phyloP scores from a whole-genome alignment of 2,113 vertebrate species.

The Trinectes maculatus region DNA sequence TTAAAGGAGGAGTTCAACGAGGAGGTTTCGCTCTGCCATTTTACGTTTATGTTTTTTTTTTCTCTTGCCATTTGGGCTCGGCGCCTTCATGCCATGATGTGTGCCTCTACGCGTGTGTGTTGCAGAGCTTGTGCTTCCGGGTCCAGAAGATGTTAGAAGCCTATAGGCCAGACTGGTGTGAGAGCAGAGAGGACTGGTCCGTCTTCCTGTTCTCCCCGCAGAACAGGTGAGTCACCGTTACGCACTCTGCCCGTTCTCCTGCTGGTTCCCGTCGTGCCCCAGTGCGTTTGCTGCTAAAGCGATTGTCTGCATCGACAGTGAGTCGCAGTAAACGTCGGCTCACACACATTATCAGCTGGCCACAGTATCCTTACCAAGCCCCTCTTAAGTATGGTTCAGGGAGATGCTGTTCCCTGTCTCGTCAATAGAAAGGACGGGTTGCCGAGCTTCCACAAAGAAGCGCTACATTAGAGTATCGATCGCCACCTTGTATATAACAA shows the following conservation, averaged over 20 bases:
- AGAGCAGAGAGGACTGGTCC: constrained; percentile 87
- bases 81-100: background rate
- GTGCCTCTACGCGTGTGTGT: background rate
- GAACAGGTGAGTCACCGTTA: constrained; percentile 85
- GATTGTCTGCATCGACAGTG: background rate
- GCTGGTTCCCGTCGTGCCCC: too few relatives aligned
- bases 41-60: constrained; percentile 12
- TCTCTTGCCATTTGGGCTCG: background rate
- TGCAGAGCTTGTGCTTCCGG: constrained; percentile 93
- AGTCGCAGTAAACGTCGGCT: background rate
- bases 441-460: constrained; percentile 35
- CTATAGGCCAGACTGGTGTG: constrained; percentile 96
- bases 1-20: constrained; percentile 42
- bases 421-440: constrained; percentile 26
- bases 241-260: too few relatives aligned
- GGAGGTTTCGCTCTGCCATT: background rate
- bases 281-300: too few relatives aligned
- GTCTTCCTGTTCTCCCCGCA: constrained; percentile 96
- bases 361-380: constrained; percentile 32
- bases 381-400: constrained; percentile 36
- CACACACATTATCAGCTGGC: background rate
- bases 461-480: constrained; percentile 64
- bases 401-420: constrained; percentile 24
- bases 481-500: constrained; percentile 30
- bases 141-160: constrained; percentile 97